Conservation (phyloP, 2,888 invertebrate genomes). For the Agrilus mali region DNA sequence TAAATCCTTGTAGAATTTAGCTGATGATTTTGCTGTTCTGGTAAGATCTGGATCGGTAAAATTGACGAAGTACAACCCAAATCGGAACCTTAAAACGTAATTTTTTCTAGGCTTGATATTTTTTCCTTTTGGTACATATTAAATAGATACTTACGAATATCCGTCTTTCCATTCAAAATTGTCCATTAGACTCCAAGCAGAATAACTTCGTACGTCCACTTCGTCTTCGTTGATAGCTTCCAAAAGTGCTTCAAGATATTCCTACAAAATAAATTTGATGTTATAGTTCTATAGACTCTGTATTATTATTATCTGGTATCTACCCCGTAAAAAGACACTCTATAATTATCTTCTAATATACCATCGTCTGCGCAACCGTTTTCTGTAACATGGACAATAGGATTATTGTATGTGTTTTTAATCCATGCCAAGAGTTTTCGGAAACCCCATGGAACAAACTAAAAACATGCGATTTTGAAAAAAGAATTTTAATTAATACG, state of each 20-base stretch:
- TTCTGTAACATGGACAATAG: constrained; percentile 38
- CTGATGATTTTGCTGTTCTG: constrained; percentile 50
- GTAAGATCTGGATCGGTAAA: constrained; percentile 41
- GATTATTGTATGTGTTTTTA: constrained; percentile 29
- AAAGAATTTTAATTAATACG: no score
- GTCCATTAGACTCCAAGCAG: constrained; percentile 50
- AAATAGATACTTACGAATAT: constrained; percentile 30
- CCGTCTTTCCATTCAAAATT: constrained; percentile 48
- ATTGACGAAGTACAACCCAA: constrained; percentile 55
- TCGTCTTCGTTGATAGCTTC: constrained; percentile 28
- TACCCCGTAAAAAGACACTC: constrained; percentile 11
- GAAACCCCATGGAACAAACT: constrained; percentile 44
- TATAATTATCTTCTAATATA: constrained; percentile 5
- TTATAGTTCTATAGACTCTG: background rate
- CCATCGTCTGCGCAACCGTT: constrained; percentile 35
- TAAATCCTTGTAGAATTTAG: constrained; percentile 38
- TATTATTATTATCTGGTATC: background rate
- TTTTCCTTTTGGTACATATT: background rate
- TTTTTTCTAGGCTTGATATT: background rate
- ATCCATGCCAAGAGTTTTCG: constrained; percentile 39
- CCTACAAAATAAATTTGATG: constrained; percentile 10
- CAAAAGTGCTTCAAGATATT: constrained; percentile 16
- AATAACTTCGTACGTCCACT: constrained; percentile 39
- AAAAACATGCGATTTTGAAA: no score
- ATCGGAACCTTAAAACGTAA: constrained; percentile 36